Conservation (phyloP, 2,113 vertebrate genomes). For the Sinosuthora webbiana region DNA sequence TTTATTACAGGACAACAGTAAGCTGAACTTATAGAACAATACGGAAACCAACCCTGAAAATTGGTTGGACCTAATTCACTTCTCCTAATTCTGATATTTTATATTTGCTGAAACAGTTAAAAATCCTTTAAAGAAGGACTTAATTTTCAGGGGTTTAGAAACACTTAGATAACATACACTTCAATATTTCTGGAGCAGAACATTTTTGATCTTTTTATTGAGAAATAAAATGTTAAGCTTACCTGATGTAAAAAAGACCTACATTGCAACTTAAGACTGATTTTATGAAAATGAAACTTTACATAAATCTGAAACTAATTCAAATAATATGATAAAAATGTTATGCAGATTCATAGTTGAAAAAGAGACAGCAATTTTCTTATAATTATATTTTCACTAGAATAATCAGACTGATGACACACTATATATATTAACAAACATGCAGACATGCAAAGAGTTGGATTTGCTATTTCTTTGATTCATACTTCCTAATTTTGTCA, state of each 20-base stretch:
- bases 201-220: background rate
- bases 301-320: background rate
- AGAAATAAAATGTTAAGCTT: background rate
- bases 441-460: fast-evolving
- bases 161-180: background rate
- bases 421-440: background rate
- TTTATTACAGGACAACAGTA: background rate
- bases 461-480: background rate
- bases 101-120: background rate
- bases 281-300: background rate
- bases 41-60: background rate
- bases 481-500: background rate
- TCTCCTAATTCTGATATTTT: background rate
- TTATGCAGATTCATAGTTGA: background rate
- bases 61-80: background rate
- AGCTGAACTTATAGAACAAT: background rate
- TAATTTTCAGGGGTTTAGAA: background rate
- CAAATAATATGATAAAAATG: background rate
- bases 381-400: background rate
- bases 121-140: background rate
- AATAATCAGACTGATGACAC: background rate
- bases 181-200: background rate
- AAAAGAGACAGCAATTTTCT: background rate
- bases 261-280: background rate
- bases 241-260: fast-evolving